Conservation (phyloP, 2,797 vertebrate genomes). For the Microctenopoma steveboyesi region DNA sequence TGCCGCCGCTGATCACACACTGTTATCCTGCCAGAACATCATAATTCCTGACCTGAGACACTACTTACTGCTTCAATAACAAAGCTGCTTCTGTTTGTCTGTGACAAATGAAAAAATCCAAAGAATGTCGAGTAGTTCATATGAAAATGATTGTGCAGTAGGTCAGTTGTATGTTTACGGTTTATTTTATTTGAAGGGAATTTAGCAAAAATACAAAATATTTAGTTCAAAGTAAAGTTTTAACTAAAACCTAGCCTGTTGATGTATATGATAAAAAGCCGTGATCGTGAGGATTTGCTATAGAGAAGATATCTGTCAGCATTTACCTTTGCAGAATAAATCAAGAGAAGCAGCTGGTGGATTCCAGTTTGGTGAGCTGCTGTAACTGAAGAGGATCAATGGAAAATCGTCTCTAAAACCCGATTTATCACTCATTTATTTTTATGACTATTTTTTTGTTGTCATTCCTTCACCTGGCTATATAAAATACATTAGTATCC, state of each 20-base stretch:
- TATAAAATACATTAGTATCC: background rate
- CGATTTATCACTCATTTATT: conserved; percentile 5
- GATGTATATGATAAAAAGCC: background rate
- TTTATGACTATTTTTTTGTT: conserved; percentile 10
- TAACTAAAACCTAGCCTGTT: background rate
- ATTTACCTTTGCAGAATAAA: conserved; percentile 12
- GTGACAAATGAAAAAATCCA: conserved; percentile 21
- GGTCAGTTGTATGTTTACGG: background rate
- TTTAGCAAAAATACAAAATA: background rate
- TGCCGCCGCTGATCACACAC: conserved; percentile 54
- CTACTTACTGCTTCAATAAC: conserved; percentile 30
- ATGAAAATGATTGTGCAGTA: background rate
- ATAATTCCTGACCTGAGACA: conserved; percentile 45
- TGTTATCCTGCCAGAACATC: conserved; percentile 31
- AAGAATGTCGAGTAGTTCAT: background rate
- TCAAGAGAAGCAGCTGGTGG: conserved; percentile 25
- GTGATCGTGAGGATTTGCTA: conserved; percentile 12
- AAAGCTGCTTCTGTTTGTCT: conserved; percentile 9
- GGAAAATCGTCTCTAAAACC: conserved; percentile 12
- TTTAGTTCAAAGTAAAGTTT: background rate
- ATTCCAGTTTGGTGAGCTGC: conserved; percentile 16
- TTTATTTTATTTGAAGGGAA: background rate
- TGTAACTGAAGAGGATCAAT: conserved; percentile 19
- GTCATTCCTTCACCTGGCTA: background rate
- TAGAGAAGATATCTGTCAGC: conserved; percentile 11